Conservation (phyloP, 2,797 vertebrate genomes). For the Hypotaenidia okinawae region DNA sequence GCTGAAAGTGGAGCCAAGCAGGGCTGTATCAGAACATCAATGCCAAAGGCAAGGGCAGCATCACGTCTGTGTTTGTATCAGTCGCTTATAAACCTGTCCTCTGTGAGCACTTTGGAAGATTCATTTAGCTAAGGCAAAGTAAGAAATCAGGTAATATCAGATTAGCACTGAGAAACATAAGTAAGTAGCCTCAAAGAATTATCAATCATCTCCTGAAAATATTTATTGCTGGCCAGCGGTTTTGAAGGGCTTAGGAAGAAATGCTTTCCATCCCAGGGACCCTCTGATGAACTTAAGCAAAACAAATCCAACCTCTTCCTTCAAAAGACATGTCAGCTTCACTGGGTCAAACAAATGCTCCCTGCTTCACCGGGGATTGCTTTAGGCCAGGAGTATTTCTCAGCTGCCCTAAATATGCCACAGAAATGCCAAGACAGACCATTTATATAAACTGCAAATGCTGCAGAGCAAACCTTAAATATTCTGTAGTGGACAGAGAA, state of each 20-base stretch:
- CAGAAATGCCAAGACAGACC: not conserved
- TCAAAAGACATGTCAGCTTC: not conserved
- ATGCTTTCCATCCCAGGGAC: constrained; percentile 11
- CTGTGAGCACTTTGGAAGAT: not conserved
- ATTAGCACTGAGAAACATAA: not conserved
- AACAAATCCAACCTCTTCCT: not conserved
- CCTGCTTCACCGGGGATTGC: not conserved
- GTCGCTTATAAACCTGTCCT: not conserved
- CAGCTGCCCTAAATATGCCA: not conserved
- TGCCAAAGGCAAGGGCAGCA: not conserved
- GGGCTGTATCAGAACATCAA: not conserved
- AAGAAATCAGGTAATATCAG: not conserved
- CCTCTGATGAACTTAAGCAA: not conserved
- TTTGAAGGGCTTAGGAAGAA: not conserved
- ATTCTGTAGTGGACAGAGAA: not conserved
- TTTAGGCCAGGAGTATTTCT: not conserved
- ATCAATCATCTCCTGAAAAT: not conserved
- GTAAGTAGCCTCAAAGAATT: not conserved
- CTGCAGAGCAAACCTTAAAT: not conserved
- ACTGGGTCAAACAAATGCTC: not conserved
- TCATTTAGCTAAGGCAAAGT: not conserved
- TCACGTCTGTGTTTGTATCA: not conserved
- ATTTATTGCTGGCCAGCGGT: not conserved
- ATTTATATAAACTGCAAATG: not conserved
- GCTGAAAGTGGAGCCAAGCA: not conserved